Base-by-base conservation (phyloP, 2,797 vertebrate species). In the Spinibarbus caldwelli region DNA sequence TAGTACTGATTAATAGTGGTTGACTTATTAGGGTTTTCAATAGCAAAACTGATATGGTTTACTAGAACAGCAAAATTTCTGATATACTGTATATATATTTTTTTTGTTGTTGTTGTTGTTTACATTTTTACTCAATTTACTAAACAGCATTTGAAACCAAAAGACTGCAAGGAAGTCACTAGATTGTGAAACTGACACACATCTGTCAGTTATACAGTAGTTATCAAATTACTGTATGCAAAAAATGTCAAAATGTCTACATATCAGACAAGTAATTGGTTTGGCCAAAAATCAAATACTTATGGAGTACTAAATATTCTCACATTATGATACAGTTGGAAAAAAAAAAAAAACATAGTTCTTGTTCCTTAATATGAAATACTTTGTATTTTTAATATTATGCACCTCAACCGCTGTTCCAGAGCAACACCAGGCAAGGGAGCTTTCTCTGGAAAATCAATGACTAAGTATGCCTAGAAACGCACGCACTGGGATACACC, bases 401-500 rank as follows among this genome's bases (percentile, higher is more conserved):
- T 3, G 1, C 1, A n/a, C 6, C 6, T 38, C 12, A 36, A 8
- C 31, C 7, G 8, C 36, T 62, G 26, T 59, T 62, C n/a, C 36
- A 29, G 34, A 43, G 4, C 8, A 12, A 29, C 11, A n/a, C 15
- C 26, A 38, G 23, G 21, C 15, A 54, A 38, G 19, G 17, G 29
- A 67, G 59, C 29, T 49, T 31, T 68, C 41, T 54, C 17, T 41
- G 62, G 10, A 67, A 67, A 76, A 77, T 78, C 59, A 77, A 34
- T 78, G 34, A 52, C 31, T 31, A 38, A 66, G 9, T 43, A 64
- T 62, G 81, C 4, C 26, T 43, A 45, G 15, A 67, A 57, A 67
- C 17, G 72, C 59, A 66, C 19, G 23, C 79, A 26, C 47, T 23
- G 64, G 62, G 82, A 78, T 68, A 70, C 75, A 84, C 82, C 62